These are phyloP conservation scores for Drosophila parvula DNA, from an alignment of 1,140 invertebrate genomes.

Conservation along the genomic window DNA sequence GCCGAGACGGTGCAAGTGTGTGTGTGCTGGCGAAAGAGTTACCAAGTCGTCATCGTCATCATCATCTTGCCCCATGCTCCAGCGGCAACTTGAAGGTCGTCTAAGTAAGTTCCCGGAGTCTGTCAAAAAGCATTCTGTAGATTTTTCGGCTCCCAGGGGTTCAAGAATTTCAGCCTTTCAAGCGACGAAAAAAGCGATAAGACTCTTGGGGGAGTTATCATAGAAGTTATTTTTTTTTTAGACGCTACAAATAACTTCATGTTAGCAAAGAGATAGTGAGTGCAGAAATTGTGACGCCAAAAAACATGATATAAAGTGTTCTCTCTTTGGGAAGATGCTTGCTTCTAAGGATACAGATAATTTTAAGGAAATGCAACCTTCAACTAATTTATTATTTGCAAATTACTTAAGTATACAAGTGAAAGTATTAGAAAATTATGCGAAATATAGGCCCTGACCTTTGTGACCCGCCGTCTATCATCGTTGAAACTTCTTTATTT, in stretches of 20 bases:
- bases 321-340: not conserved
- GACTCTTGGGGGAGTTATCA: constrained; percentile 15
- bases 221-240: constrained; percentile 5
- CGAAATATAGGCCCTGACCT: not conserved
- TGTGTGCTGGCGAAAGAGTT: constrained; percentile 35
- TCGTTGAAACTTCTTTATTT: constrained; percentile 33
- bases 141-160: constrained; percentile 38
- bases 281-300: not conserved
- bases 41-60: constrained; percentile 40
- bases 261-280: constrained; percentile 1
- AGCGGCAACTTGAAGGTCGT: constrained; percentile 45
- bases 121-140: constrained; percentile 48
- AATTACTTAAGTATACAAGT: not conserved
- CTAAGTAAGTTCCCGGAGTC: constrained; percentile 46
- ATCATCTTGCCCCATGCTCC: constrained; percentile 14
- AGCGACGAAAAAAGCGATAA: constrained; percentile 23
- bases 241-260: constrained; percentile 13
- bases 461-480: constrained; percentile 17
- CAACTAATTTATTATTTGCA: not conserved
- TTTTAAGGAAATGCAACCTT: not conserved
- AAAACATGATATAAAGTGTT: not conserved
- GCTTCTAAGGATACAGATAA: not conserved
- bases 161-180: constrained; percentile 31
- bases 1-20: constrained; percentile 4
- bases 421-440: not conserved